Evolutionary conservation across 2,113 vertebrate genomes (phyloP).

Genomic region (Spheniscus mendiculus): DNA sequence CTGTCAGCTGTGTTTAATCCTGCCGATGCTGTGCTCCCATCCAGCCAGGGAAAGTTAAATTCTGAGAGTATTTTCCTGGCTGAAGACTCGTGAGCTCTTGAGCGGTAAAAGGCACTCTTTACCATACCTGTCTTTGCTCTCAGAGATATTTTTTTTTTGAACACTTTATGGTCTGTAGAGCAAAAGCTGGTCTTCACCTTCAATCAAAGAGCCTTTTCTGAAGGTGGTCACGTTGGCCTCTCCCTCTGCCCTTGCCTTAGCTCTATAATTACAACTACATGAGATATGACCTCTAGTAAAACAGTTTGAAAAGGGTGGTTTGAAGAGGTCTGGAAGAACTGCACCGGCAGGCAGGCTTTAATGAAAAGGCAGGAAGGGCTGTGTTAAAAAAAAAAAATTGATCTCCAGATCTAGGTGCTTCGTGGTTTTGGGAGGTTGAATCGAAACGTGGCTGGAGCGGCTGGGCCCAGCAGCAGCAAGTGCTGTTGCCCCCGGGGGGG

Average conservation of each 20-base stretch:
- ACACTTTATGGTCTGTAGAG: background rate
- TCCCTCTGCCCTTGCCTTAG: background rate
- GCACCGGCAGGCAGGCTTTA: background rate
- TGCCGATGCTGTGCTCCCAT: background rate
- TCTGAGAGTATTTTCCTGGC: background rate
- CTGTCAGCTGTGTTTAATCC: background rate
- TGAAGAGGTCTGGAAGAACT: background rate
- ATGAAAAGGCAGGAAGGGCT: background rate
- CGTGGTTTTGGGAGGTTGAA: background rate
- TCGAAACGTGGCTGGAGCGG: accelerated
- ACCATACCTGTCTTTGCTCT: background rate
- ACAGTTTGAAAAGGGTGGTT: background rate
- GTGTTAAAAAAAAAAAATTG: background rate
- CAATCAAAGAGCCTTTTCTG: background rate
- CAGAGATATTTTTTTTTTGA: background rate
- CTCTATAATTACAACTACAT: background rate
- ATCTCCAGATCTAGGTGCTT: background rate
- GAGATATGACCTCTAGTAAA: background rate
- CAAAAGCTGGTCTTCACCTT: background rate
- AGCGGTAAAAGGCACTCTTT: background rate
- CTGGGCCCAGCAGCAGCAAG: background rate
- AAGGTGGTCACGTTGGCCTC: accelerated
- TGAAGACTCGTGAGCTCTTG: background rate
- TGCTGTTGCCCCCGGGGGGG: background rate
- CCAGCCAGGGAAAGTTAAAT: background rate